phyloP scores from a whole-genome alignment of 2,888 invertebrate genomes.

The Monoplex corrugatus region DNA sequence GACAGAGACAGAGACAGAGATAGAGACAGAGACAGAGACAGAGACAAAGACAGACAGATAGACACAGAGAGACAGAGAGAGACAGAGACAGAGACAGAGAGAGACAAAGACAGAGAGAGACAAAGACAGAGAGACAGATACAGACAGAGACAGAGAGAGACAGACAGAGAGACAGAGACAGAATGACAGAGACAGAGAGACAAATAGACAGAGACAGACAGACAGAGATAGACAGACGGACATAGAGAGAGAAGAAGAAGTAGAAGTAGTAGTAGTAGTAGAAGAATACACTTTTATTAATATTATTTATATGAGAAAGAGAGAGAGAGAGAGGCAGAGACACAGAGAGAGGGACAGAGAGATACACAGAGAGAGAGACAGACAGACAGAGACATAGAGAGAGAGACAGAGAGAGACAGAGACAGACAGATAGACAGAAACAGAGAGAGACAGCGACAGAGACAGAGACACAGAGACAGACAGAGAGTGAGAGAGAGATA shows the following conservation, averaged over 20 bases:
- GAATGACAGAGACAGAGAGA: too few species aligned
- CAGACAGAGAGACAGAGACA: too few species aligned
- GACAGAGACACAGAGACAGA: neutral
- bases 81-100: neutral
- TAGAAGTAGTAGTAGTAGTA: too few species aligned
- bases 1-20: conserved; percentile 3
- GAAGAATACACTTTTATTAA: too few species aligned
- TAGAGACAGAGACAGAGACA: neutral
- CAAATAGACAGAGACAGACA: neutral
- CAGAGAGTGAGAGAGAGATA: neutral
- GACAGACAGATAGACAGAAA: neutral
- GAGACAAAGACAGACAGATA: neutral
- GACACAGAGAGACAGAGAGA: neutral
- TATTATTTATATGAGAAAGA: too few species aligned
- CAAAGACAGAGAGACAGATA: neutral
- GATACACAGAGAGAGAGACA: too few species aligned
- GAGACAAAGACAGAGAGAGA: neutral
- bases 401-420: conserved; percentile 14
- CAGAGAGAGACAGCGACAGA: neutral
- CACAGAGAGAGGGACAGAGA: neutral
- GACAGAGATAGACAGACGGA: too few species aligned
- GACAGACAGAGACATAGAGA: neutral
- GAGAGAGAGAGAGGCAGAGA: neutral
- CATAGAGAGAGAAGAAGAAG: too few species aligned
- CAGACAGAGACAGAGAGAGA: neutral